Percentiles rank a stretch among this genome's conserved stretches.
Evolutionary conservation across 2,888 invertebrate genomes (phyloP).

Genomic region (Orthosia gothica): DNA sequence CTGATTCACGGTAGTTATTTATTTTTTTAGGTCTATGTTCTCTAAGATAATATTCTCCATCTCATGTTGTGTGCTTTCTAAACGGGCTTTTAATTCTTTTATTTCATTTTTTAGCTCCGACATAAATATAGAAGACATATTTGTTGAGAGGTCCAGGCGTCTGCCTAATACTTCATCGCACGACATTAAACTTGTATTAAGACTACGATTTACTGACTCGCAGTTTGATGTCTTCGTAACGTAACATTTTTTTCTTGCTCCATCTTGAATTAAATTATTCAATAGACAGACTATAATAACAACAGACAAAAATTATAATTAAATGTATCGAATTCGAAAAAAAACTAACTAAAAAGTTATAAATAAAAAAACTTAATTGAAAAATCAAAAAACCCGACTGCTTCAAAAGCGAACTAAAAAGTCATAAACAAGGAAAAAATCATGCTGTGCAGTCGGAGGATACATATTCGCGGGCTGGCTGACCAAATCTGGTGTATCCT

Average conservation of each 20-base stretch:
- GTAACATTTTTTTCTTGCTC: background rate
- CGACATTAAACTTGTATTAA: background rate
- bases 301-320: too few relatives aligned
- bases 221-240: conserved; percentile 4
- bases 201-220: background rate
- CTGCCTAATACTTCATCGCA: conserved; percentile 2
- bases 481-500: too few relatives aligned
- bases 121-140: conserved; percentile 4
- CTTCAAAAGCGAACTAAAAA: too few relatives aligned
- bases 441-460: too few relatives aligned
- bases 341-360: too few relatives aligned
- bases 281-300: too few relatives aligned
- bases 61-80: conserved; percentile 15
- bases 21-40: conserved; percentile 12
- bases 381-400: too few relatives aligned
- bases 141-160: conserved; percentile 15
- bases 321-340: too few relatives aligned
- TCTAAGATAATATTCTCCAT: conserved; percentile 14
- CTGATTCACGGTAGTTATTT: conserved; percentile 5
- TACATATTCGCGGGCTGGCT: too few relatives aligned
- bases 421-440: too few relatives aligned
- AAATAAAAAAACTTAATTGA: too few relatives aligned
- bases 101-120: conserved; percentile 13
- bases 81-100: background rate
- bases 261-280: background rate